Percentiles rank a stretch among this genome's conserved stretches.
These are phyloP conservation scores for Stylophora pistillata DNA, from an alignment of 64 coral and sea anemone genomes.

Conservation along the genomic window DNA sequence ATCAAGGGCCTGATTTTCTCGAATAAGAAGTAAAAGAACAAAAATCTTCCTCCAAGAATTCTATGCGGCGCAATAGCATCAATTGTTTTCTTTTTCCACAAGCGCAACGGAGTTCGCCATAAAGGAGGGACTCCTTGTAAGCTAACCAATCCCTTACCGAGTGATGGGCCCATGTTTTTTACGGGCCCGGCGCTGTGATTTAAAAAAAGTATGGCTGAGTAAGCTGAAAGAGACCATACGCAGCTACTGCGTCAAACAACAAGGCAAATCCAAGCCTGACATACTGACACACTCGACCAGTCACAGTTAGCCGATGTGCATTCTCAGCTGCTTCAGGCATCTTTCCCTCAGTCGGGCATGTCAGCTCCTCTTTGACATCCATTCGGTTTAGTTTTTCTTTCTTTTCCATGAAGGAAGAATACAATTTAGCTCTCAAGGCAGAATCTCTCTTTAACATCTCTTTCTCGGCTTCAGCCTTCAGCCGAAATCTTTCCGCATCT, in stretches of 20 bases:
- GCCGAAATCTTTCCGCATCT: not conserved
- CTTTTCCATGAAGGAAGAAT: not conserved
- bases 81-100: too few relatives aligned
- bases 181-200: not conserved
- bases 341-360: not conserved
- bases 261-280: slow-evolving; percentile 2
- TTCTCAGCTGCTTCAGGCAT: not conserved
- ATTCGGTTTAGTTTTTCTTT: not conserved
- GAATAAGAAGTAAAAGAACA: too few relatives aligned
- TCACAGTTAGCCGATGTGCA: not conserved
- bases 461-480: not conserved
- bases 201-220: slow-evolving; percentile 14
- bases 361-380: not conserved
- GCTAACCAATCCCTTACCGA: too few relatives aligned
- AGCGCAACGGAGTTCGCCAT: too few relatives aligned
- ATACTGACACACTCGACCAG: not conserved
- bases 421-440: not conserved
- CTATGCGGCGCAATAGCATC: too few relatives aligned
- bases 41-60: too few relatives aligned
- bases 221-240: not conserved
- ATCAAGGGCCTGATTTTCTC: too few relatives aligned
- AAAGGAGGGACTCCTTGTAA: too few relatives aligned
- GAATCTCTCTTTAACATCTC: not conserved
- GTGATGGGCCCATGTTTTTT: too few relatives aligned
- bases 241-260: slow-evolving; percentile 18